Conservation (phyloP, 2,113 vertebrate genomes). For the Pluvianellus socialis region DNA sequence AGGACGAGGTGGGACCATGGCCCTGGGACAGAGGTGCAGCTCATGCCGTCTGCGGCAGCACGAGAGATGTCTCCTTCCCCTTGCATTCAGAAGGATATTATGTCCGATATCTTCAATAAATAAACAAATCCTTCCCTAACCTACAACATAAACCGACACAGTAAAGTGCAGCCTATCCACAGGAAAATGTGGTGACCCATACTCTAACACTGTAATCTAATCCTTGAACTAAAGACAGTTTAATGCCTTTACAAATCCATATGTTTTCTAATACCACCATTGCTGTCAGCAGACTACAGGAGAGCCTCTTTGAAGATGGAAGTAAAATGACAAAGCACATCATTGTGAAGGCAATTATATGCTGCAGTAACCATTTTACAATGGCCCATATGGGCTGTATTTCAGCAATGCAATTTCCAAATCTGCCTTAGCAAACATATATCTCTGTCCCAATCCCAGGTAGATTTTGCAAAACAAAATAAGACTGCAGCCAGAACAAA, state of each 20-base stretch:
- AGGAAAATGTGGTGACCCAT: slow-evolving; percentile 30
- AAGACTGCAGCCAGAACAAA: slow-evolving; percentile 48
- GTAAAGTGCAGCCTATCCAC: background rate
- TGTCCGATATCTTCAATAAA: background rate
- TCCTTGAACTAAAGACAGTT: slow-evolving; percentile 66
- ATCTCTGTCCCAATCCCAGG: slow-evolving; percentile 71
- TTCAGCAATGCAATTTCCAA: slow-evolving; percentile 81
- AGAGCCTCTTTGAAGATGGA: slow-evolving; percentile 73
- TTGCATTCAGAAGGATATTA: accelerated
- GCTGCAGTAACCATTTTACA: slow-evolving; percentile 74
- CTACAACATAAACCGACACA: background rate
- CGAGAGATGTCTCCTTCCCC: background rate
- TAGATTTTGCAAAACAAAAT: slow-evolving; percentile 65
- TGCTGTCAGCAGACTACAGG: slow-evolving; percentile 72
- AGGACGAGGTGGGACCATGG: background rate
- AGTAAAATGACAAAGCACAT: slow-evolving; percentile 78
- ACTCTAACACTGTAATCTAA: slow-evolving; percentile 60
- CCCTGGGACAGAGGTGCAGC: background rate
- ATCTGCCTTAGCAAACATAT: slow-evolving; percentile 76
- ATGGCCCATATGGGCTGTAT: slow-evolving; percentile 75
- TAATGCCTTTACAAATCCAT: slow-evolving; percentile 71
- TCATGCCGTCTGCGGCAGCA: accelerated
- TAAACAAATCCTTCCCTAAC: background rate
- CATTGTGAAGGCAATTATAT: slow-evolving; percentile 79
- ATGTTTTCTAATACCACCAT: slow-evolving; percentile 68